Evolutionary conservation across 2,888 invertebrate species (phyloP).

Genomic region (Diarsia rubi): DNA sequence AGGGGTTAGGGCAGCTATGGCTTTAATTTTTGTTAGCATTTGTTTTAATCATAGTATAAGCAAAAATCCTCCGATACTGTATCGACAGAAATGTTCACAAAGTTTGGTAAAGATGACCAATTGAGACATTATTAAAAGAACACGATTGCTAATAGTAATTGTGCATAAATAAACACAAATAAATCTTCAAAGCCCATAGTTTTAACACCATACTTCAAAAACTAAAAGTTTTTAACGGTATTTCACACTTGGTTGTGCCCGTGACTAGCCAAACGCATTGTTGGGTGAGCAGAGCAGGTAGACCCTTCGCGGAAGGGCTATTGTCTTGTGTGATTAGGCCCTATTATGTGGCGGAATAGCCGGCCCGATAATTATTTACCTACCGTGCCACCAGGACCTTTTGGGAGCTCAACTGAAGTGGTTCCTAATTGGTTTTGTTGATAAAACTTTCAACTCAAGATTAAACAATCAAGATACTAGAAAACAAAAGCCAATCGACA

Average conservation of each 20-base stretch:
- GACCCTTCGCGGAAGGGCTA: slow-evolving; percentile 73
- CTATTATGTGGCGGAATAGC: slow-evolving; percentile 50
- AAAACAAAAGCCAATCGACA: not conserved
- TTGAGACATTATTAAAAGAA: not conserved
- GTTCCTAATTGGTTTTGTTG: slow-evolving; percentile 38
- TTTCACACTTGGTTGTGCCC: slow-evolving; percentile 52
- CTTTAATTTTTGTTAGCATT: not conserved
- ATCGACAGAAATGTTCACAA: not conserved
- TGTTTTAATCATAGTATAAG: not conserved
- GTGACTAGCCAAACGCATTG: slow-evolving; percentile 65
- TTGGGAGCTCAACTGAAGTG: slow-evolving; percentile 42
- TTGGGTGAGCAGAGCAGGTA: slow-evolving; percentile 75
- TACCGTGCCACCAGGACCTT: slow-evolving; percentile 40
- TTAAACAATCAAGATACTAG: not conserved
- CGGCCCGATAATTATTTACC: slow-evolving; percentile 63
- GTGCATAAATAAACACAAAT: slow-evolving; percentile 11
- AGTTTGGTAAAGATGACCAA: not conserved
- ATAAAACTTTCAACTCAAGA: slow-evolving; percentile 29
- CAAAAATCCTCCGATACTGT: not conserved
- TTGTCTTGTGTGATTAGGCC: slow-evolving; percentile 76
- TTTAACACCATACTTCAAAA: slow-evolving; percentile 33
- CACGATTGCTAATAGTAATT: not conserved
- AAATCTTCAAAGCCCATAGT: slow-evolving; percentile 16
- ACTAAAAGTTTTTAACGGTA: slow-evolving; percentile 53
- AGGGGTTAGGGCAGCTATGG: too few relatives aligned